Evolutionary conservation across 53 echinoderm and acorn worm species (phyloP).

Genomic region (Echinometra lucunter): DNA sequence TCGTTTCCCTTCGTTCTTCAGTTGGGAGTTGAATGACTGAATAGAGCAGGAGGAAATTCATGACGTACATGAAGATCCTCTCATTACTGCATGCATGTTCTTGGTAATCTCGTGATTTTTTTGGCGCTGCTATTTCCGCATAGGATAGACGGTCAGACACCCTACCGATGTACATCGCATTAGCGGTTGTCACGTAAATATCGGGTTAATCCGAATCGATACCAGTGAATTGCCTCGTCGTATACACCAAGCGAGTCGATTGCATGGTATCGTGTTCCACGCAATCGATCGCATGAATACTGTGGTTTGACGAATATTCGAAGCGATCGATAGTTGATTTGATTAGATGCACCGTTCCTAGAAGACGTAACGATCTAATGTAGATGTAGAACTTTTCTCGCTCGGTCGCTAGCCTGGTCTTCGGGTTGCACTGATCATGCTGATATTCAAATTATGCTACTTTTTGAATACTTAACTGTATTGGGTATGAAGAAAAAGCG

Average conservation of each 20-base stretch:
- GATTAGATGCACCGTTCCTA: slow-evolving; percentile 20
- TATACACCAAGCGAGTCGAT: slow-evolving; percentile 11
- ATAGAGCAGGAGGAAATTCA: neutral
- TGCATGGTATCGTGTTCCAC: neutral
- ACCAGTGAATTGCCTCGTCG: neutral
- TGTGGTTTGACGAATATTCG: slow-evolving; percentile 6
- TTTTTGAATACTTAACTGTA: too few species aligned
- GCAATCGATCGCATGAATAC: neutral
- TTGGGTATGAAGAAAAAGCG: too few species aligned
- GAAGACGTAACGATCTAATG: neutral
- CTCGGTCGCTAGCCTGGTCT: too few species aligned
- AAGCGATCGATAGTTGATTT: slow-evolving; percentile 26
- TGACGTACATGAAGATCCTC: neutral
- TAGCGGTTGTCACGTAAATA: neutral
- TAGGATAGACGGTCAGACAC: neutral
- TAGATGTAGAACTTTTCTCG: neutral
- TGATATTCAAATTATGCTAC: too few species aligned
- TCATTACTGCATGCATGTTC: neutral
- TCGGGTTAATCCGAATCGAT: slow-evolving; percentile 16
- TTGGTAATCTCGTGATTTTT: neutral
- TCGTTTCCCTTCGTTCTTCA: neutral
- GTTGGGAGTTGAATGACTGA: neutral
- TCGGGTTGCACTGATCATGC: too few species aligned
- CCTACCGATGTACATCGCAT: neutral
- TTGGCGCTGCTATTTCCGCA: neutral